These are phyloP conservation scores for Drosophila fungiperda DNA, from an alignment of 2,888 invertebrate species.

Conservation along the genomic window DNA sequence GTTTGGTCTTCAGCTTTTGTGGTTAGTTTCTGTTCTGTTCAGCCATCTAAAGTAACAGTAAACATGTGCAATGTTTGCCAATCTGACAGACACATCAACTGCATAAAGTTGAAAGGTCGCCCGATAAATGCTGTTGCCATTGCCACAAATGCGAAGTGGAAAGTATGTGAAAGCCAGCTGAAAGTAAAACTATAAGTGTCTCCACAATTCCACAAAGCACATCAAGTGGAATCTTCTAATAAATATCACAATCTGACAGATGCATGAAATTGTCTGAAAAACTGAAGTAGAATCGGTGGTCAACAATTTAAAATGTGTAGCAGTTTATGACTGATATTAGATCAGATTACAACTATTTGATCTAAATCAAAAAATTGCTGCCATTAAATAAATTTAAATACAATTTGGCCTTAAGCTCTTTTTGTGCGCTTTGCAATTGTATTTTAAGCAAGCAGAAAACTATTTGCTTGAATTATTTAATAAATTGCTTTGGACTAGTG, in stretches of 20 bases:
- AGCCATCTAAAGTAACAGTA: conserved; percentile 41
- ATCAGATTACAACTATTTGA: too few relatives aligned
- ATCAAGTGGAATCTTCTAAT: not conserved
- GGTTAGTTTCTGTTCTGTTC: conserved; percentile 17
- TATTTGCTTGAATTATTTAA: conserved; percentile 28
- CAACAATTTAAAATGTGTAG: not conserved
- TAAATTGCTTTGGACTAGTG: conserved; percentile 12
- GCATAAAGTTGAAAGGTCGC: conserved; percentile 22
- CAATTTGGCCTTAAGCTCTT: not conserved
- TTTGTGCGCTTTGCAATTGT: not conserved
- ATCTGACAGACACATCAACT: conserved; percentile 42
- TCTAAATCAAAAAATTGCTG: not conserved
- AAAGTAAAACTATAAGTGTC: not conserved
- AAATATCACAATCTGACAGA: not conserved
- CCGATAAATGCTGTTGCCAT: conserved; percentile 11
- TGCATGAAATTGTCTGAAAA: not conserved
- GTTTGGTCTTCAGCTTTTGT: conserved; percentile 28
- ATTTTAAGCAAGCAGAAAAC: conserved; percentile 20
- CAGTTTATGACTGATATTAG: not conserved
- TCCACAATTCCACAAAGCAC: conserved; percentile 2
- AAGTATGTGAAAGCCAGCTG: conserved; percentile 4
- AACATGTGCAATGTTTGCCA: conserved; percentile 49
- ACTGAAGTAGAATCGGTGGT: not conserved
- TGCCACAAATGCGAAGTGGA: conserved; percentile 6
- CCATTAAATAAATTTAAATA: not conserved